Evolutionary conservation across 1,140 invertebrate species (phyloP).

Genomic region (Tribolium madens): DNA sequence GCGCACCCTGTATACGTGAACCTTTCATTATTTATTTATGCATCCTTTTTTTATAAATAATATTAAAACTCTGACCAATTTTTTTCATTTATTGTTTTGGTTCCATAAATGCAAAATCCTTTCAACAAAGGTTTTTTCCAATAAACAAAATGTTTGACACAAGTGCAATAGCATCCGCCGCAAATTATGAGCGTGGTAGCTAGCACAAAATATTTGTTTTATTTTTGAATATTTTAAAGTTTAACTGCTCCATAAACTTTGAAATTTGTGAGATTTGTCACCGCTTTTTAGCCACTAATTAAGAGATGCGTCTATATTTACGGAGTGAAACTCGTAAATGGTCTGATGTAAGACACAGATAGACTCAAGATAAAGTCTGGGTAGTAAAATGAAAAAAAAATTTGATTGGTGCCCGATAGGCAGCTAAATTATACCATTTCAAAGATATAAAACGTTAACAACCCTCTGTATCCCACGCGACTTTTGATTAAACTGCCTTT

Average conservation of each 20-base stretch:
- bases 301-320: neutral
- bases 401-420: neutral
- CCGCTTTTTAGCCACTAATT: neutral
- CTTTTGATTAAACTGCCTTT: conserved; percentile 12
- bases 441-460: neutral
- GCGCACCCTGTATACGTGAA: no score
- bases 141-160: no score
- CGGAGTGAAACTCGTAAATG: neutral
- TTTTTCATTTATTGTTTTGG: no score
- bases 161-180: no score
- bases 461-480: neutral
- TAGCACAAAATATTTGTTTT: no score
- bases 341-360: neutral
- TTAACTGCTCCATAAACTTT: neutral
- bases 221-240: neutral
- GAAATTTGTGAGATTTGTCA: neutral
- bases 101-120: neutral
- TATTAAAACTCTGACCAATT: no score
- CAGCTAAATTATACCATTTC: neutral
- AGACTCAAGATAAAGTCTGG: neutral
- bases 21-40: no score
- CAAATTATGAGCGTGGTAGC: no score
- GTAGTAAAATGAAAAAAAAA: conserved; percentile 4
- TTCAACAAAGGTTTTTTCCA: no score
- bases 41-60: no score